Base-by-base conservation (phyloP, 2,113 vertebrate species). In the Oreochromis niloticus region DNA sequence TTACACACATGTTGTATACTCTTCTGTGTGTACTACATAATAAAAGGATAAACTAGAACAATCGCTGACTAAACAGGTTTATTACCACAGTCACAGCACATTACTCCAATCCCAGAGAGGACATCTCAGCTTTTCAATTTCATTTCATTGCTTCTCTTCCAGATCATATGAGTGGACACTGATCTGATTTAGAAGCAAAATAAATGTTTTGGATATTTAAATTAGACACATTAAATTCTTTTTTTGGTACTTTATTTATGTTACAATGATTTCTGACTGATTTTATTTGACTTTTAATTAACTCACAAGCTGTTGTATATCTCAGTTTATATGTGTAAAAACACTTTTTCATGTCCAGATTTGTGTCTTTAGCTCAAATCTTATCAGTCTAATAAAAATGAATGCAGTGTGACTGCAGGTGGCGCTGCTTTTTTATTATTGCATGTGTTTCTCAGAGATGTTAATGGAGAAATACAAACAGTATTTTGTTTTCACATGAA, bases 141-240 rank as follows among this genome's bases (percentile, higher is more conserved):
- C 9, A 48, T 75, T 46, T 27, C 1, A 48, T 12, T 48, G 41
- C 6, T 73, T 73, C 39, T 46, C 41, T 0, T 30, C 39, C 39
- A 73, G 19, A 68, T 43, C 0, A 71, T 27, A 46, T 1, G 0
- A 50, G 71, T 0, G 0, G 71, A 11, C 24, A 30, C 7, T 0
- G 71, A 50, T 75, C 16, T 0, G 16, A 30, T 32, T 19, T 32
- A 50, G 71, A 75, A 75, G 30, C 22, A 30, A 27, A 75, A 75
- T 30, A 75, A 17, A 48, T 48, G 22, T 75, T 75, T 32, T 75
- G 17, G 24, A 75, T 7, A 48, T 75, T 48, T 30, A 48, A 48
- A 75, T 46, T 27, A 48, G 41, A 75, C 22, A 75, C 2, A 75
- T 1, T 50, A 19, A 48, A 75, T 16, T 24, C 0, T 43, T 41